These are phyloP conservation scores for Sitta carolinensis DNA, from an alignment of 2,797 vertebrate genomes.

Conservation along the genomic window DNA sequence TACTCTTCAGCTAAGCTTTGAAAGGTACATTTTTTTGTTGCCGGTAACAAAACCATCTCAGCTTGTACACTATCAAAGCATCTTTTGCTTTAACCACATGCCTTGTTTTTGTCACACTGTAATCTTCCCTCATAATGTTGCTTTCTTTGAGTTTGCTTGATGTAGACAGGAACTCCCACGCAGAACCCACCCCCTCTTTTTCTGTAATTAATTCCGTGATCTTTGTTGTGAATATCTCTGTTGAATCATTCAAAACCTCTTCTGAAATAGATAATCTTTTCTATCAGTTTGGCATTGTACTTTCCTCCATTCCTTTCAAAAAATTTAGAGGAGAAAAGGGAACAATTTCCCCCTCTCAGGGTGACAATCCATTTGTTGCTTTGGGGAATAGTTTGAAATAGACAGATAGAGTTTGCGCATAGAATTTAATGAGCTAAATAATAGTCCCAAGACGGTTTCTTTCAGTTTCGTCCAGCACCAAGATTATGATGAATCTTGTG, in stretches of 20 bases:
- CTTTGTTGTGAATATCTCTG: not conserved
- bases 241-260: not conserved
- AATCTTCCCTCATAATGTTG: not conserved
- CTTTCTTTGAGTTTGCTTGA: constrained; percentile 24
- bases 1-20: not conserved
- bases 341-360: not conserved
- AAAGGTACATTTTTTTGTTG: not conserved
- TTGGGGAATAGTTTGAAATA: constrained; percentile 24
- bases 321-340: not conserved
- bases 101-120: constrained; percentile 7
- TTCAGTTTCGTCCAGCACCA: constrained; percentile 33
- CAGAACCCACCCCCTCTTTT: not conserved
- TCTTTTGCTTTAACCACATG: constrained; percentile 11
- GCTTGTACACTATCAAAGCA: not conserved
- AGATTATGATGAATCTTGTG: constrained; percentile 6
- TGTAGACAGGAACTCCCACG: not conserved
- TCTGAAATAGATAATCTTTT: constrained; percentile 10
- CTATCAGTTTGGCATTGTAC: not conserved
- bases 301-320: not conserved
- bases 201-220: constrained; percentile 25
- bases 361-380: not conserved
- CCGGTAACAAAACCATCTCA: not conserved
- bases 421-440: constrained; percentile 14
- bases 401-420: not conserved
- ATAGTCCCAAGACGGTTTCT: not conserved